These are phyloP conservation scores for Agrotis segetum DNA, from an alignment of 2,888 invertebrate genomes.

Conservation along the genomic window DNA sequence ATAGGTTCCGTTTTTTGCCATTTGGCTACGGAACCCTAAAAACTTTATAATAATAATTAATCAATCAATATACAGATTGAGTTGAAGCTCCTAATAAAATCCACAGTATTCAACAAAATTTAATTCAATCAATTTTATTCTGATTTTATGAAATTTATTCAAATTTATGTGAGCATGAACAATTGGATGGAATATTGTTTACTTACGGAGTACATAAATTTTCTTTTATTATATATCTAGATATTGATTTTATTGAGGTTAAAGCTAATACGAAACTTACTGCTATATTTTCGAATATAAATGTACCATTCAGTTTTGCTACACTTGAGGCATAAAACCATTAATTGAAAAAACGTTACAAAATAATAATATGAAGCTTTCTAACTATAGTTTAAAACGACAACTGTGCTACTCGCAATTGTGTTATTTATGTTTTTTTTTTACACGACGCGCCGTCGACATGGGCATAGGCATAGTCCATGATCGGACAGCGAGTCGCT, in stretches of 20 bases:
- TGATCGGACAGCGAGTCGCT: too few species aligned
- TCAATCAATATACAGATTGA: neutral
- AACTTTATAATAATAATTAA: neutral
- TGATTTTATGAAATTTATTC: slow-evolving; percentile 46
- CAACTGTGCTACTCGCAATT: too few species aligned
- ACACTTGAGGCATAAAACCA: neutral
- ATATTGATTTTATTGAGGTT: neutral
- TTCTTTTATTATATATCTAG: slow-evolving; percentile 2
- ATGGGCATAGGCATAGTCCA: too few species aligned
- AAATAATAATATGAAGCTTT: too few species aligned
- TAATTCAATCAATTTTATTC: slow-evolving; percentile 49
- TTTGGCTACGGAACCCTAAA: too few species aligned
- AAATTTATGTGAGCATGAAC: slow-evolving; percentile 41
- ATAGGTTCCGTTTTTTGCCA: too few species aligned
- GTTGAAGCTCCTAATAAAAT: slow-evolving; percentile 11
- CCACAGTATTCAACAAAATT: slow-evolving; percentile 21
- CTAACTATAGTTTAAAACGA: too few species aligned
- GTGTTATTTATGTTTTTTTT: too few species aligned
- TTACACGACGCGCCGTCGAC: too few species aligned
- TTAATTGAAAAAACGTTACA: too few species aligned
- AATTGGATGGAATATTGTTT: slow-evolving; percentile 36
- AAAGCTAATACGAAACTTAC: neutral
- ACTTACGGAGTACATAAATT: neutral
- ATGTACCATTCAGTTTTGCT: too few species aligned
- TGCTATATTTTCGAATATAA: too few species aligned